These are phyloP conservation scores for Benthosema pterotum DNA, from an alignment of 2,797 vertebrate genomes.

Conservation along the genomic window DNA sequence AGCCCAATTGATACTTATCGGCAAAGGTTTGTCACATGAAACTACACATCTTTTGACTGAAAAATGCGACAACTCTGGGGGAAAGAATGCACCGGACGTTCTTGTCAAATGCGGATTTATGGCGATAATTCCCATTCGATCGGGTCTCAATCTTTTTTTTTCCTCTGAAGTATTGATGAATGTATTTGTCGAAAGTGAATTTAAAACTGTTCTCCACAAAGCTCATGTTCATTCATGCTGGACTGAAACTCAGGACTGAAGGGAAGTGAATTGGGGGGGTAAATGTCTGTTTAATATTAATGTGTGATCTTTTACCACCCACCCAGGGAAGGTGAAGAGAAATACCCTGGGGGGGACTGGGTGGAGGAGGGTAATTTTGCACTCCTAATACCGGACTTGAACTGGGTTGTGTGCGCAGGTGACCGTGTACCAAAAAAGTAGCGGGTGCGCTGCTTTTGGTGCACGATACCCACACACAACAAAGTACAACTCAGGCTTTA, in stretches of 20 bases:
- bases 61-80: no score
- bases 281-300: slow-evolving; percentile 3
- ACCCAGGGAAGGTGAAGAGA: not conserved
- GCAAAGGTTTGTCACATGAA: no score
- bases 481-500: not conserved
- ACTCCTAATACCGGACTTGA: no score
- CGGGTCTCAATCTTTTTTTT: not conserved
- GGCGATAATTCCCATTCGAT: no score
- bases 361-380: no score
- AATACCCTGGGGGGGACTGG: no score
- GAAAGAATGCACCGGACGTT: no score
- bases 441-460: not conserved
- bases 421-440: not conserved
- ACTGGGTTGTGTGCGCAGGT: no score
- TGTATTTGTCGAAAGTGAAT: not conserved
- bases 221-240: slow-evolving; percentile 3
- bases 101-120: no score
- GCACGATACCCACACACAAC: not conserved
- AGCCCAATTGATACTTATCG: no score
- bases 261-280: slow-evolving; percentile 16
- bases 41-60: no score
- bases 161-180: not conserved
- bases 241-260: slow-evolving; percentile 29
- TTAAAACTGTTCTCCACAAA: slow-evolving; percentile 1
- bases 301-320: not conserved